Evolutionary conservation across 1,140 invertebrate species (phyloP).

Genomic region (Amyelois transitella): DNA sequence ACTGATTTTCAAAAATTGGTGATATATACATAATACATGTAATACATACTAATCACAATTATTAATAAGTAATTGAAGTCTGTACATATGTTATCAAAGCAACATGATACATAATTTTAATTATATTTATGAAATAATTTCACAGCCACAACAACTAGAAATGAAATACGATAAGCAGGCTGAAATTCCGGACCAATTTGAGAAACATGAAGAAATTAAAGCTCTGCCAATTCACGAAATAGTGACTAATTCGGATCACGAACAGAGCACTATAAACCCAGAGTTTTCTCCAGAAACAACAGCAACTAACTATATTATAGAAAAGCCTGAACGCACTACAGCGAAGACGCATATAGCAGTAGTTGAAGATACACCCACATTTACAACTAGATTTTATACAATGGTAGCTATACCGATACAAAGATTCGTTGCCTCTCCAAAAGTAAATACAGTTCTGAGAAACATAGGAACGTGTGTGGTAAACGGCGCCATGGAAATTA

Average conservation of each 20-base stretch:
- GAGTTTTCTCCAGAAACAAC: background rate
- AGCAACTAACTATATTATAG: background rate
- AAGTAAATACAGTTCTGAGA: conserved; percentile 38
- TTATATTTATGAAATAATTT: background rate
- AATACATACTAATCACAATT: too few species aligned
- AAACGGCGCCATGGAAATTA: conserved; percentile 56
- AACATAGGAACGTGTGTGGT: conserved; percentile 60
- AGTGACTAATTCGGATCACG: background rate
- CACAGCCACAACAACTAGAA: conserved; percentile 38
- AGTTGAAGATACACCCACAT: background rate
- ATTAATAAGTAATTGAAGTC: too few species aligned
- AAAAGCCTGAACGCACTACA: background rate
- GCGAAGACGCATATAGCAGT: background rate
- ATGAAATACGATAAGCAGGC: conserved; percentile 18
- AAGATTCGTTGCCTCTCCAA: conserved; percentile 32
- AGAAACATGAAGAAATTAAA: conserved; percentile 10
- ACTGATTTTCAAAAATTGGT: too few species aligned
- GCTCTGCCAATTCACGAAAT: background rate
- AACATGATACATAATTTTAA: too few species aligned
- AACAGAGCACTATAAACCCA: background rate
- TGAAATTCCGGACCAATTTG: conserved; percentile 25
- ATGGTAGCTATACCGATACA: conserved; percentile 22
- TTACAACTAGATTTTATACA: conserved; percentile 11
- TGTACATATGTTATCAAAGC: too few species aligned
- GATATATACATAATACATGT: too few species aligned